Percentiles rank a stretch among this genome's conserved stretches.
These are phyloP conservation scores for Baronia brevicornis DNA, from an alignment of 2,888 invertebrate species.

Conservation along the genomic window DNA sequence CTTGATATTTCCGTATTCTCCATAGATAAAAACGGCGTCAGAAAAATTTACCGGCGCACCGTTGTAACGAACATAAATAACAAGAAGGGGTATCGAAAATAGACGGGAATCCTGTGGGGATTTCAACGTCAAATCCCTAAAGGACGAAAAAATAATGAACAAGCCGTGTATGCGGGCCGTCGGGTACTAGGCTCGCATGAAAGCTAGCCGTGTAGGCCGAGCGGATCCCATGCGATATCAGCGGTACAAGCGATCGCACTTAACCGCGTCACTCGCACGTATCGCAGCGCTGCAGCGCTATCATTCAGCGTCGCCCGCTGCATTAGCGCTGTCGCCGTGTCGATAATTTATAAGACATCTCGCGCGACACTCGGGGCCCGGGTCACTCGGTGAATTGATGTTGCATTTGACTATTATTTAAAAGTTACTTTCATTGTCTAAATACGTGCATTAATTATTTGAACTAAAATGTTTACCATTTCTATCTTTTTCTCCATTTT, in stretches of 20 bases:
- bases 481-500: no score
- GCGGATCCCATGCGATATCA: slow-evolving; percentile 56
- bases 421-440: no score
- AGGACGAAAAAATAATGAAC: slow-evolving; percentile 40
- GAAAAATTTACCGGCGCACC: slow-evolving; percentile 13
- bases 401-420: no score
- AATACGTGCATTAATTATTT: no score
- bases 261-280: slow-evolving; percentile 63
- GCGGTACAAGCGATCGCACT: slow-evolving; percentile 71
- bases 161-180: slow-evolving; percentile 25
- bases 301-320: slow-evolving; percentile 68
- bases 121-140: slow-evolving; percentile 23
- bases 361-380: slow-evolving; percentile 47
- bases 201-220: slow-evolving; percentile 34
- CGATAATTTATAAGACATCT: slow-evolving; percentile 64
- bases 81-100: slow-evolving; percentile 19
- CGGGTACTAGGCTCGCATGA: slow-evolving; percentile 39
- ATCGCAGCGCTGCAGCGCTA: slow-evolving; percentile 59
- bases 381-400: slow-evolving; percentile 46
- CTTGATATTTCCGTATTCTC: slow-evolving; percentile 11
- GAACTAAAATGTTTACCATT: no score
- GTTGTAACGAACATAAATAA: slow-evolving; percentile 16
- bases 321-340: slow-evolving; percentile 65
- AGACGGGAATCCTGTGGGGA: slow-evolving; percentile 18
- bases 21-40: slow-evolving; percentile 11